Base-by-base conservation (phyloP, 2,888 invertebrate species). In the Stenodema calcarata region DNA sequence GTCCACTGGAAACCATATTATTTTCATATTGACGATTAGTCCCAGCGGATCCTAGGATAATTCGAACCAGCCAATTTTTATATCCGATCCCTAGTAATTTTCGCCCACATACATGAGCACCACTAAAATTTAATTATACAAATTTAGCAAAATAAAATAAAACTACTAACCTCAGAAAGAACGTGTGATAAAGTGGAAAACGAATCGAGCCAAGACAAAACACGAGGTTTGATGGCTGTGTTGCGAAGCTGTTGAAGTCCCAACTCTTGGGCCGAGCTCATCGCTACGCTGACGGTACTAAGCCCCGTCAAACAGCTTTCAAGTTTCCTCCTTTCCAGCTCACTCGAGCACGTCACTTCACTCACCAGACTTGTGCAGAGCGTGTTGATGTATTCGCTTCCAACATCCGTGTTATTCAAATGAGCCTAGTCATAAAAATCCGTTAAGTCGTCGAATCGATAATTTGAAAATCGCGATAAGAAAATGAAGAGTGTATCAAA, bases 331-430 rank as follows among this genome's bases (percentile, higher is more conserved):
- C 93, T 76, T 89, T 96, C 95, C 88, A 94, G 94, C 18, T 91
- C 90, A 28, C 92, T 93, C 92, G 94, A 93, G 70, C 92, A 92
- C 0, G 94, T 93, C 27, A 95, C 95, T 90, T 95, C 95, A 86
- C 93, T 93, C 89, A 94, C 93, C 89, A 98, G 94, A 88, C 94
- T 95, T 88, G 93, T 93, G 90, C 96, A 96, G 47, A 99, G 92
- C 0, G 97, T 96, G 91, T 96, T 96, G 75, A 98, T 94, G 91
- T 97, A 98, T 90, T 98, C 98, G 88, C 95, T 95, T 89, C 98
- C 97, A 75, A 95, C 94, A 90, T 98, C 98, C 12, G 97, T 95
- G 91, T 98, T 98, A 91, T 97, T 98, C 89, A 98, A 91, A 54
- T 89, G 89, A 12, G 88, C 88, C 89, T 89, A 54, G 0, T 35